These are phyloP conservation scores for Idaea aversata DNA, from an alignment of 2,888 invertebrate genomes.

Conservation along the genomic window DNA sequence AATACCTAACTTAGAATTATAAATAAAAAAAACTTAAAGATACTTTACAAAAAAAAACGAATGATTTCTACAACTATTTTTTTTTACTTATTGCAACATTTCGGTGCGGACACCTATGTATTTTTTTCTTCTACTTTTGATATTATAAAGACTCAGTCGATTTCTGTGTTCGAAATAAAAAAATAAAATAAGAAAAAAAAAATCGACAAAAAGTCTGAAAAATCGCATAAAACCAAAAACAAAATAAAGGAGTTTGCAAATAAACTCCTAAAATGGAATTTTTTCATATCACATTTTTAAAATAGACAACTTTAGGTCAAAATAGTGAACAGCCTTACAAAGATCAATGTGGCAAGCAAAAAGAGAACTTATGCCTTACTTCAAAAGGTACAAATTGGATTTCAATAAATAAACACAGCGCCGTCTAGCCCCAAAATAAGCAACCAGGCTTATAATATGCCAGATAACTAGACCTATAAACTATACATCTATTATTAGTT, in stretches of 20 bases:
- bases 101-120: constrained; percentile 52
- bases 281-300: not conserved
- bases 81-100: constrained; percentile 67
- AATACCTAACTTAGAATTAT: constrained; percentile 40
- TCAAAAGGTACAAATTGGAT: too few species aligned
- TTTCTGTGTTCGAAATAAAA: not conserved
- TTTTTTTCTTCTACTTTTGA: constrained; percentile 29
- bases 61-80: constrained; percentile 31
- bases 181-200: not conserved
- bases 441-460: not conserved
- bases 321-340: not conserved
- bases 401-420: not conserved
- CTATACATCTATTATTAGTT: too few species aligned
- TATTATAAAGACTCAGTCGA: not conserved
- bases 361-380: too few species aligned
- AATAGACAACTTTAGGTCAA: not conserved
- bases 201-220: not conserved
- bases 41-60: constrained; percentile 53
- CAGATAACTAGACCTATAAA: not conserved
- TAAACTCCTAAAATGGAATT: not conserved
- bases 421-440: not conserved
- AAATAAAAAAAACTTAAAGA: constrained; percentile 46
- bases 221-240: not conserved
- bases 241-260: not conserved
- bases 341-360: not conserved